phyloP scores from a whole-genome alignment of 1,140 invertebrate genomes.

The Hesperophylax magnus region DNA sequence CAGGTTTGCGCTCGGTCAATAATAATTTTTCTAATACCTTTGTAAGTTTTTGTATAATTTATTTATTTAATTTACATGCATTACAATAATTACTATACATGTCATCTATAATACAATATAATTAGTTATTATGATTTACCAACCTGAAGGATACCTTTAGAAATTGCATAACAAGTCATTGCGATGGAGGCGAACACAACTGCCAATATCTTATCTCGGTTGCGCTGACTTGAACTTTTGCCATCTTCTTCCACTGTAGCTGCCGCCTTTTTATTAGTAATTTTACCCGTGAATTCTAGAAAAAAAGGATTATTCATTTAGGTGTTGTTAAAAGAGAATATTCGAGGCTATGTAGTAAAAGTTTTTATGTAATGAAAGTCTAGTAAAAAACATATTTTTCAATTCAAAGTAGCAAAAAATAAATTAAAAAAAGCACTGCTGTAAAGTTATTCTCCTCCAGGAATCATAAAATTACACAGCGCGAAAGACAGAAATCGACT shows the following conservation, averaged over 20 bases:
- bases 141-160: slow-evolving; percentile 69
- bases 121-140: slow-evolving; percentile 25
- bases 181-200: slow-evolving; percentile 65
- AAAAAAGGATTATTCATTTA: slow-evolving; percentile 18
- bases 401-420: no score
- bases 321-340: no score
- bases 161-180: slow-evolving; percentile 67
- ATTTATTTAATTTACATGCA: not conserved
- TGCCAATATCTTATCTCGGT: slow-evolving; percentile 65
- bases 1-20: no score
- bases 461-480: no score
- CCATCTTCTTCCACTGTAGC: slow-evolving; percentile 62
- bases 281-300: slow-evolving; percentile 63
- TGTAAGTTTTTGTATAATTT: slow-evolving; percentile 2
- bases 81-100: not conserved
- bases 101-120: no score
- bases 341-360: no score
- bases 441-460: no score
- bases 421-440: no score
- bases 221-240: slow-evolving; percentile 62
- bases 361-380: no score
- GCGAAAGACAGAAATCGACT: no score
- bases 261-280: slow-evolving; percentile 63
- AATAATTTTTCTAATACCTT: not conserved
- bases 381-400: no score